Conservation (phyloP, 2,113 vertebrate genomes). For the Halcyon senegalensis region DNA sequence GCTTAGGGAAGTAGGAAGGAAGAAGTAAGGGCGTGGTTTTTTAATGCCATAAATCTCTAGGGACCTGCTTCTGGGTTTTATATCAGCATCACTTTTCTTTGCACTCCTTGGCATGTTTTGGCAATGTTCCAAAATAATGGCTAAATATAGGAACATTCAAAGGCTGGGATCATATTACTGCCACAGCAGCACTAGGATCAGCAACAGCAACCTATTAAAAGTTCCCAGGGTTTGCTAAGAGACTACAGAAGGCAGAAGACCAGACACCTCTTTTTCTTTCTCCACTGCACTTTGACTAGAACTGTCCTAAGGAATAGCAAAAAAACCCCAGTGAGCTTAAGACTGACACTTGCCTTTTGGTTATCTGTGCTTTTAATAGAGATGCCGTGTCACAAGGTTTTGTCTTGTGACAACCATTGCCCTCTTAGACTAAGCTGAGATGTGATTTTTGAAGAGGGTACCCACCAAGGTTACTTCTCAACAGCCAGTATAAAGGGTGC, state of each 20-base stretch:
- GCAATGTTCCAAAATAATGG: background rate
- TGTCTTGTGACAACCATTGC: background rate
- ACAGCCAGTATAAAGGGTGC: background rate
- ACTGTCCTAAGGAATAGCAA: background rate
- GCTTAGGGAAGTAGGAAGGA: background rate
- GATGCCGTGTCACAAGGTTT: background rate
- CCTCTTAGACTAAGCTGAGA: background rate
- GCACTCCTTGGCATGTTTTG: background rate
- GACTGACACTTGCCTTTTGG: background rate
- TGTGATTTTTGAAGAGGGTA: fast-evolving
- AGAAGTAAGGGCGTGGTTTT: background rate
- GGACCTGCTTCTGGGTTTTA: background rate
- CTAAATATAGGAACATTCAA: background rate
- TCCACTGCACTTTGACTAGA: background rate
- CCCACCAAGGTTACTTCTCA: background rate
- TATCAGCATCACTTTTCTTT: background rate
- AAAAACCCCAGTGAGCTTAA: background rate
- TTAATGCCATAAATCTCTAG: background rate
- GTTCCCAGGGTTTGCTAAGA: background rate
- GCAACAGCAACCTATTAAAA: background rate
- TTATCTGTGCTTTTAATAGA: background rate
- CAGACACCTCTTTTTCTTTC: background rate
- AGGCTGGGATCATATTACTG: background rate
- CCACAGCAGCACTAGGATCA: background rate
- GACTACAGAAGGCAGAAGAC: background rate